phyloP scores from a whole-genome alignment of 64 coral and sea anemone genomes.

The Trachythela sp. region DNA sequence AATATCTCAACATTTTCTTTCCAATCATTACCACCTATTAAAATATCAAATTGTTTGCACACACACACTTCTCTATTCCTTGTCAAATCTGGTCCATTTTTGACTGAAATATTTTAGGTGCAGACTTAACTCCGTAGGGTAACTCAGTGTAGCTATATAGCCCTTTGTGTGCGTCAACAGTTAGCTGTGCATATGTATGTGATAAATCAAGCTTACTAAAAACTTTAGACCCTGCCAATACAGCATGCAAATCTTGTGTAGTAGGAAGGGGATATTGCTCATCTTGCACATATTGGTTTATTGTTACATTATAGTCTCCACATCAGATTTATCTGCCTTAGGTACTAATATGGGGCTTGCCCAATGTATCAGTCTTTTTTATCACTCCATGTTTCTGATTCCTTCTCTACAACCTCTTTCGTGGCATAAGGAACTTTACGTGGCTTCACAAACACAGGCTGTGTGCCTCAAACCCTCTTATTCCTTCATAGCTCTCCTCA shows the following conservation, averaged over 20 bases:
- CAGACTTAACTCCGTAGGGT: conserved; percentile 54
- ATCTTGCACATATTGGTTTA: conserved; percentile 52
- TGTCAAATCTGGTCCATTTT: background rate
- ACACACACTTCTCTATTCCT: background rate
- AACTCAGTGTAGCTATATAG: background rate
- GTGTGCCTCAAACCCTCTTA: conserved; percentile 37
- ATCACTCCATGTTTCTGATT: conserved; percentile 48
- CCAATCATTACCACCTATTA: background rate
- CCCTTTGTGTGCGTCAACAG: background rate
- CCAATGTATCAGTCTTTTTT: conserved; percentile 41
- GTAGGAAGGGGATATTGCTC: conserved; percentile 52
- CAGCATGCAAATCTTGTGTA: conserved; percentile 48
- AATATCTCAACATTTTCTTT: background rate
- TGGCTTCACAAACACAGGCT: conserved; percentile 32
- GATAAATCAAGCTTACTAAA: background rate
- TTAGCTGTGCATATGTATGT: background rate
- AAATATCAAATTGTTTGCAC: conserved; percentile 29
- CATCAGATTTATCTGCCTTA: conserved; percentile 55
- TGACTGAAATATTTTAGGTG: background rate
- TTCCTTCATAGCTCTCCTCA: conserved; percentile 1
- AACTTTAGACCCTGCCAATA: conserved; percentile 29
- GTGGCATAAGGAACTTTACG: conserved; percentile 49
- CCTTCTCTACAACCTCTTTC: conserved; percentile 50
- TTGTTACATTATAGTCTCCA: conserved; percentile 51
- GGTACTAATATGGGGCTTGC: conserved; percentile 45